Percentiles rank a stretch among this genome's conserved stretches.
Conservation (phyloP, 2,113 vertebrate genomes). For the Synchiropus splendidus region DNA sequence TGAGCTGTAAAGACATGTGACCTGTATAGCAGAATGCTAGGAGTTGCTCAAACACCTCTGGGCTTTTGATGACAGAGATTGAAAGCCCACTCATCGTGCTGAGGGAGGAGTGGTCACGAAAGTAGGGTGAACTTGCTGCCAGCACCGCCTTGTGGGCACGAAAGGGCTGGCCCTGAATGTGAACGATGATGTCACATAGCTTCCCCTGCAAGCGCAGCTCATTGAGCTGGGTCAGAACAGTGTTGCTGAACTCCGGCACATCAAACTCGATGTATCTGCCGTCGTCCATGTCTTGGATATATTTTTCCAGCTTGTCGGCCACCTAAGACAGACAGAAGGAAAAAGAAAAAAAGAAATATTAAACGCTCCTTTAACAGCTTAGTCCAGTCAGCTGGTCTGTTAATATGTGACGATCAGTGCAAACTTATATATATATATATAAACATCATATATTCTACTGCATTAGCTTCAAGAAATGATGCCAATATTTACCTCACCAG, state of each 20-base stretch:
- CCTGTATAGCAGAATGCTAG: constrained; percentile 98
- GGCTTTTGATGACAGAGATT: constrained; percentile 96
- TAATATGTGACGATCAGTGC: too few relatives aligned
- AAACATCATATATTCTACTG: too few relatives aligned
- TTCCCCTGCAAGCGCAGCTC: constrained; percentile 94
- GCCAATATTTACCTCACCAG: constrained; percentile 10
- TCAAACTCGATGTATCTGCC: constrained; percentile 98
- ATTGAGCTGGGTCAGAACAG: constrained; percentile 92
- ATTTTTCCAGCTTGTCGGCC: constrained; percentile 59
- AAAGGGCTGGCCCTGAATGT: constrained; percentile 96
- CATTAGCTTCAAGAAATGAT: not conserved
- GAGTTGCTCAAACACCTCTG: constrained; percentile 93
- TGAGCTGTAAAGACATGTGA: constrained; percentile 92
- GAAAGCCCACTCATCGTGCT: constrained; percentile 98
- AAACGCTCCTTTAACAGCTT: not conserved
- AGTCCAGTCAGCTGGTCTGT: too few relatives aligned
- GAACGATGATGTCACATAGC: constrained; percentile 95
- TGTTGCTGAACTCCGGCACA: constrained; percentile 97
- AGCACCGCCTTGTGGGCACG: constrained; percentile 94
- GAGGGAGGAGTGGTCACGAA: constrained; percentile 94
- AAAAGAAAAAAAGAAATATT: not conserved
- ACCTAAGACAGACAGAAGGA: constrained; percentile 38
- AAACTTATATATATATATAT: too few relatives aligned
- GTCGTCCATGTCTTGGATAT: constrained; percentile 86
- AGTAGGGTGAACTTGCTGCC: constrained; percentile 94